Conservation (phyloP, 2,113 vertebrate genomes). For the Lophura nycthemera region DNA sequence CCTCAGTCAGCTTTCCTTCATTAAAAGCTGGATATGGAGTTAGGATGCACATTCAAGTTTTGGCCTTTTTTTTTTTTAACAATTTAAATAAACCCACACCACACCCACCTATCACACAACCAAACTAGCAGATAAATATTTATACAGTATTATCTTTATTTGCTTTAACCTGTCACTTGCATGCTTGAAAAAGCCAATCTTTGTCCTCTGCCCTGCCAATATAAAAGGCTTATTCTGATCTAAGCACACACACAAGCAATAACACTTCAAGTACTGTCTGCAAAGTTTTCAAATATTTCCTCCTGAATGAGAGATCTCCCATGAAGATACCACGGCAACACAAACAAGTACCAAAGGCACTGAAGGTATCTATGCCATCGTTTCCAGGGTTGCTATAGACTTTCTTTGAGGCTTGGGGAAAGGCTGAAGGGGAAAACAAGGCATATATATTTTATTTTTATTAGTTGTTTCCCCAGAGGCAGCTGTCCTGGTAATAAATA, state of each 20-base stretch:
- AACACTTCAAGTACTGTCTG: not conserved
- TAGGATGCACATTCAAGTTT: not conserved
- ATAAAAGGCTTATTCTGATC: not conserved
- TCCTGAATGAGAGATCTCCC: not conserved
- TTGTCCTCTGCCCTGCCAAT: not conserved
- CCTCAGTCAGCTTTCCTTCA: not conserved
- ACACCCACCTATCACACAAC: not conserved
- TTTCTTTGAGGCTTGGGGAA: not conserved
- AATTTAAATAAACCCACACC: not conserved
- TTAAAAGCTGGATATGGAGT: not conserved
- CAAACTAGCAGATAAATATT: not conserved
- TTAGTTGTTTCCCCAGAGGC: not conserved
- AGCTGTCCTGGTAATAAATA: accelerated
- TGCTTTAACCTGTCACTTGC: not conserved
- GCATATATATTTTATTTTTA: not conserved
- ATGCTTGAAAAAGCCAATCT: not conserved
- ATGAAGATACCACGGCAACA: not conserved
- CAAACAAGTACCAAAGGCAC: not conserved
- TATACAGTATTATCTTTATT: not conserved
- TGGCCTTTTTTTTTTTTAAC: too few species aligned
- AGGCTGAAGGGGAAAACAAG: not conserved
- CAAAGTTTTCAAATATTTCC: not conserved
- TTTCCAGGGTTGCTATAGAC: not conserved
- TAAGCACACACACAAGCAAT: not conserved
- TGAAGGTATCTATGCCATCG: not conserved